Percentiles rank a stretch among this genome's conserved stretches.
Evolutionary conservation across 2,797 vertebrate genomes (phyloP).

Genomic region (Melanotaenia maccullochi): DNA sequence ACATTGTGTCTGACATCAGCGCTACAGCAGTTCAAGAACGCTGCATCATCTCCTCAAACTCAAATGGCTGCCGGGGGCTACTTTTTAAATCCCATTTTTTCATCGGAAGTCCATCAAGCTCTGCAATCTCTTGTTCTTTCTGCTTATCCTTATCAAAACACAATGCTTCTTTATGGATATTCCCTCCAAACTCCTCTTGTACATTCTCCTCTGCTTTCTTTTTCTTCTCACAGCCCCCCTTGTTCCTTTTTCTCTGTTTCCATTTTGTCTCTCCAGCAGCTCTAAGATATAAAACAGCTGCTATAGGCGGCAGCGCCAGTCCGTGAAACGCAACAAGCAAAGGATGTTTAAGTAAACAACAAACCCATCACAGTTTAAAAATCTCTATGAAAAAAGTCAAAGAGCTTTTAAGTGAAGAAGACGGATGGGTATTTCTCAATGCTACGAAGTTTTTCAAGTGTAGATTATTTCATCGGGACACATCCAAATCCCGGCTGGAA

Average conservation of each 20-base stretch:
- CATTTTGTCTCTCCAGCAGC: conserved; percentile 36
- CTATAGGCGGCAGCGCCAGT: neutral
- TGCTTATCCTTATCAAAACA: conserved; percentile 48
- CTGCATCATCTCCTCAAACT: conserved; percentile 40
- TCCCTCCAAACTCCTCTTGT: neutral
- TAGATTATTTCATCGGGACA: conserved; percentile 1
- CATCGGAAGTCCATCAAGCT: conserved; percentile 48
- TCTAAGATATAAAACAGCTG: conserved; percentile 56
- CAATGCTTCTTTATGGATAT: conserved; percentile 10
- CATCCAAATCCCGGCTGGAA: conserved; percentile 3
- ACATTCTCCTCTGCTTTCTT: neutral
- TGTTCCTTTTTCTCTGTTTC: neutral
- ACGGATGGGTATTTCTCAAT: neutral
- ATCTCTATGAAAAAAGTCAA: neutral
- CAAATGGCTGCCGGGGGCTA: conserved; percentile 46
- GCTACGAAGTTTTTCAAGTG: neutral
- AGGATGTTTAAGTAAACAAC: neutral
- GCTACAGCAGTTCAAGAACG: conserved; percentile 35
- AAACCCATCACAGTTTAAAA: neutral
- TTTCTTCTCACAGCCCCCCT: conserved; percentile 3
- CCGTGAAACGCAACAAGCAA: conserved; percentile 3
- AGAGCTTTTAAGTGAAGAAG: neutral
- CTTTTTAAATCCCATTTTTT: conserved; percentile 49
- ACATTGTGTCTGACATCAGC: conserved; percentile 65
- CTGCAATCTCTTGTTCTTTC: conserved; percentile 24